phyloP scores from a whole-genome alignment of 2,113 vertebrate species.

The Plectropomus leopardus region DNA sequence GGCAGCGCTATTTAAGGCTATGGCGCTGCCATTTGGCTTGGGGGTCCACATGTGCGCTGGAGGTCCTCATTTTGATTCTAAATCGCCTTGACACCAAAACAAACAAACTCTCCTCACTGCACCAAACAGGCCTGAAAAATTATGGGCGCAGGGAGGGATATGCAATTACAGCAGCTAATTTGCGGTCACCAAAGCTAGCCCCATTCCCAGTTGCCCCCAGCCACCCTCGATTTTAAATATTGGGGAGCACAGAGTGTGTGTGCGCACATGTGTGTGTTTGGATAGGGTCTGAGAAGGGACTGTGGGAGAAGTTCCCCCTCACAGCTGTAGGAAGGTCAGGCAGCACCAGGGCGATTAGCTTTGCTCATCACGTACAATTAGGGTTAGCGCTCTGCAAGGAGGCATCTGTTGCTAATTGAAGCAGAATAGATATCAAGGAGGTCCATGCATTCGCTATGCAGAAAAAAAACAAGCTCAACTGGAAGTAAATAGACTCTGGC shows the following conservation, averaged over 20 bases:
- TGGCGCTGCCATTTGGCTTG: conserved; percentile 75
- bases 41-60: conserved; percentile 76
- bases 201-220: conserved; percentile 56
- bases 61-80: conserved; percentile 85
- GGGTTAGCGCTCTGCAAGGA: conserved; percentile 75
- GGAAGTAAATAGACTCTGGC: conserved; percentile 83
- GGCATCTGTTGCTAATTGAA: conserved; percentile 84
- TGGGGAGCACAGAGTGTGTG: conserved; percentile 47
- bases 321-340: conserved; percentile 80
- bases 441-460: conserved; percentile 49
- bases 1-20: conserved; percentile 65
- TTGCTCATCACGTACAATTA: conserved; percentile 85
- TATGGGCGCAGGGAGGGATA: conserved; percentile 74
- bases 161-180: conserved; percentile 85
- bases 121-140: conserved; percentile 81
- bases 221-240: conserved; percentile 70
- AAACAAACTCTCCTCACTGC: conserved; percentile 82
- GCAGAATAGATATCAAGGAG: conserved; percentile 80
- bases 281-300: conserved; percentile 48
- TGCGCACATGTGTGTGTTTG: conserved; percentile 47
- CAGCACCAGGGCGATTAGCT: conserved; percentile 78
- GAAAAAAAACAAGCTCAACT: conserved; percentile 63
- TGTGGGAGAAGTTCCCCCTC: conserved; percentile 66
- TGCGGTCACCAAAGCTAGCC: conserved; percentile 76
- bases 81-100: conserved; percentile 86